Conservation (phyloP, 2,797 vertebrate genomes). For the Bryconaethiops microstoma region DNA sequence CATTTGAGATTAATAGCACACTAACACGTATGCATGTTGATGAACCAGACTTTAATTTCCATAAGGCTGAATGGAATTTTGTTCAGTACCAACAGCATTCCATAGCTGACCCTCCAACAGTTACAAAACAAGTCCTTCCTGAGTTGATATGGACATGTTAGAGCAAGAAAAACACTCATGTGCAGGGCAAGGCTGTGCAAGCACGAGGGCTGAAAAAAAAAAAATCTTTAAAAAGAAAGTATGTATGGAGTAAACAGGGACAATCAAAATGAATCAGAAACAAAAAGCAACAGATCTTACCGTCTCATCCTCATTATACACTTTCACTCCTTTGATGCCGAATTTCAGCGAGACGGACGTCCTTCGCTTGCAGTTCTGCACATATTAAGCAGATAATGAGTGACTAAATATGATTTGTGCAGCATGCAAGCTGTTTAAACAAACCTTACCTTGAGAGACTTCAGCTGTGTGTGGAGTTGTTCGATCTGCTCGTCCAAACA, state of each 20-base stretch:
- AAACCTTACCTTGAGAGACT: constrained; percentile 78
- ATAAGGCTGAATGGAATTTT: background rate
- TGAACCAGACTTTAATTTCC: background rate
- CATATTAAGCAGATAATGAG: background rate
- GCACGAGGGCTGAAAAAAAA: background rate
- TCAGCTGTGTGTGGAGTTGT: constrained; percentile 82
- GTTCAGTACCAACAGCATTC: too few species aligned
- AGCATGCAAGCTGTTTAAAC: background rate
- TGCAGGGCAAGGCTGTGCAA: background rate
- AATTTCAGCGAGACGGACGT: constrained; percentile 86
- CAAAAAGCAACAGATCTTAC: constrained; percentile 65
- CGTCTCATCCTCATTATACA: constrained; percentile 87
- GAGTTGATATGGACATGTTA: background rate
- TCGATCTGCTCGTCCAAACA: constrained; percentile 84
- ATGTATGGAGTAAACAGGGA: background rate
- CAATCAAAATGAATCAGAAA: background rate
- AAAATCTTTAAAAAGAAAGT: background rate
- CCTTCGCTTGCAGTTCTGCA: constrained; percentile 79
- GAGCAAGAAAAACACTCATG: background rate
- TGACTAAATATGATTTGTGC: background rate
- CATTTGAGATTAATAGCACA: too few species aligned
- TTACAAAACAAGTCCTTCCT: background rate
- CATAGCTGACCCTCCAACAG: background rate
- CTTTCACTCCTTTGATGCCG: constrained; percentile 91
- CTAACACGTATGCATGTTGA: too few species aligned